Conservation (phyloP, 2,888 invertebrate species). For the Elmis aenea region DNA sequence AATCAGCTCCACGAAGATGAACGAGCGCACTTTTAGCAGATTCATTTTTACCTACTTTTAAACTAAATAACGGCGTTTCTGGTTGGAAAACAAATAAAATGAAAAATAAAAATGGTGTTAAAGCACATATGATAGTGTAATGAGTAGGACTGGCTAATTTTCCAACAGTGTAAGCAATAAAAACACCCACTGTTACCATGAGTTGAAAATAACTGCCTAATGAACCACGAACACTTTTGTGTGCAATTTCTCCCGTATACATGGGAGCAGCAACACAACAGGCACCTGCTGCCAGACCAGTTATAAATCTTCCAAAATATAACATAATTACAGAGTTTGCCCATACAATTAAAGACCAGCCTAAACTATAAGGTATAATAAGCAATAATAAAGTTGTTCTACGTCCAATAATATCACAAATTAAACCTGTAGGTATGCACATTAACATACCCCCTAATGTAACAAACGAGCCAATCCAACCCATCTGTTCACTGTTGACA, state of each 20-base stretch:
- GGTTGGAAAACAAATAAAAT: constrained; percentile 77
- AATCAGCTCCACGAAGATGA: constrained; percentile 68
- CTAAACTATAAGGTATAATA: constrained; percentile 63
- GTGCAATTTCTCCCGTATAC: constrained; percentile 81
- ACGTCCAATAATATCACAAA: constrained; percentile 67
- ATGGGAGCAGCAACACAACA: constrained; percentile 80
- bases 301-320: constrained; percentile 62
- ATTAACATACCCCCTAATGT: constrained; percentile 69
- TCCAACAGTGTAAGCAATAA: constrained; percentile 60
- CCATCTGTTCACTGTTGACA: constrained; percentile 55
- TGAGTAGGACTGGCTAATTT: constrained; percentile 47
- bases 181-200: constrained; percentile 80
- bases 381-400: constrained; percentile 63
- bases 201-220: constrained; percentile 86
- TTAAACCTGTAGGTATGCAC: constrained; percentile 66
- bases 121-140: constrained; percentile 62
- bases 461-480: constrained; percentile 69
- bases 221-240: constrained; percentile 75
- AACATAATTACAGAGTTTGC: constrained; percentile 60
- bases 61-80: constrained; percentile 73
- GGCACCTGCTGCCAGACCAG: constrained; percentile 72
- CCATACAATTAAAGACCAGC: constrained; percentile 70
- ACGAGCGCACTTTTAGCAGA: constrained; percentile 66
- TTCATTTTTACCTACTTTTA: constrained; percentile 58
- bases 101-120: constrained; percentile 66